These are phyloP conservation scores for Tipula helvola DNA, from an alignment of 2,888 invertebrate genomes.

Conservation along the genomic window DNA sequence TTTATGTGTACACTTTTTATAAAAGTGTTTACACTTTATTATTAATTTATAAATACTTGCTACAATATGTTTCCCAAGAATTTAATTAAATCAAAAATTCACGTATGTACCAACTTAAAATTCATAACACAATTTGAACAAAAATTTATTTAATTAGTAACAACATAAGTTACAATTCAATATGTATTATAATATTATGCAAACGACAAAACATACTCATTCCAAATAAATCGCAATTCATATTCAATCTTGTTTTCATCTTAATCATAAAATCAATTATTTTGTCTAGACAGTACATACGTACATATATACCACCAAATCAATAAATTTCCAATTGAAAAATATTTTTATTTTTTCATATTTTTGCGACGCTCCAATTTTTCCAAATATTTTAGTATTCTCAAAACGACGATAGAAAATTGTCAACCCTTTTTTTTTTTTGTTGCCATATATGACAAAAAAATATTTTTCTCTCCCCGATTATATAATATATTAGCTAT, in stretches of 20 bases:
- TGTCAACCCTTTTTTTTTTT: not conserved
- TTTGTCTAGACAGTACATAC: not conserved
- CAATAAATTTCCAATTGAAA: not conserved
- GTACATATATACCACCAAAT: not conserved
- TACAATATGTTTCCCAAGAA: not conserved
- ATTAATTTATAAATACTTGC: not conserved
- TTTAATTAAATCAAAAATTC: not conserved
- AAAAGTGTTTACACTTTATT: not conserved
- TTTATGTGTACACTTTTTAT: not conserved
- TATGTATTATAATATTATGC: not conserved
- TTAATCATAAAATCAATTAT: not conserved
- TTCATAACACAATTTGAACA: not conserved
- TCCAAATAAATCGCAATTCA: not conserved
- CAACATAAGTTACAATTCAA: not conserved
- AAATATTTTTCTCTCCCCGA: not conserved
- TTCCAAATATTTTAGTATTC: not conserved
- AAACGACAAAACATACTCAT: not conserved
- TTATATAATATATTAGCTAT: not conserved
- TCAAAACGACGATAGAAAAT: slow-evolving; percentile 4
- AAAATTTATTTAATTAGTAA: not conserved
- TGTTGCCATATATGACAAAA: not conserved
- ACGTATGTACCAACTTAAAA: not conserved
- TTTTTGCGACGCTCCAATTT: not conserved
- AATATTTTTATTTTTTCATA: not conserved
- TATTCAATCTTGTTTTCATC: not conserved